Percentiles rank a stretch among this genome's conserved stretches.
These are phyloP conservation scores for Euschistus heros DNA, from an alignment of 1,140 invertebrate genomes.

Conservation along the genomic window DNA sequence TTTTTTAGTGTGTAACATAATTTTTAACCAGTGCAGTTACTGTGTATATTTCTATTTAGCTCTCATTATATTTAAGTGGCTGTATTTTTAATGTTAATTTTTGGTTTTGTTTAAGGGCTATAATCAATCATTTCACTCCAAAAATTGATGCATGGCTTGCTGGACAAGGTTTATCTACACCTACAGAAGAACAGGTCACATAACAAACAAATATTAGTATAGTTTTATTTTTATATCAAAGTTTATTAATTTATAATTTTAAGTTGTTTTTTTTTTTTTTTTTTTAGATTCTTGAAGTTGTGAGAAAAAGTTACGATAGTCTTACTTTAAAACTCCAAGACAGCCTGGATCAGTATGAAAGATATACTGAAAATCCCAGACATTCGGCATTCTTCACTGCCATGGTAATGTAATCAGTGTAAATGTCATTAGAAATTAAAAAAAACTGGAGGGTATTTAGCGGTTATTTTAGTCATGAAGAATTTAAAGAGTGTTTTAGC, in stretches of 20 bases:
- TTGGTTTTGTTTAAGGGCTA: conserved; percentile 66
- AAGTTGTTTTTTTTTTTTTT: conserved; percentile 9
- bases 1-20: too few species aligned
- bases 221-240: not conserved
- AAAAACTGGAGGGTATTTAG: too few species aligned
- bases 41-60: too few species aligned
- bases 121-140: conserved; percentile 90
- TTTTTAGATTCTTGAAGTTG: conserved; percentile 76
- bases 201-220: not conserved
- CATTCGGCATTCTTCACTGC: conserved; percentile 57
- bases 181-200: conserved; percentile 77
- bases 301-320: conserved; percentile 90
- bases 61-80: too few species aligned
- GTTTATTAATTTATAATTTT: conserved; percentile 17
- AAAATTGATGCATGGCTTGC: conserved; percentile 89
- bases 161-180: conserved; percentile 77
- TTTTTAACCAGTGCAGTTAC: too few species aligned
- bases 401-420: too few species aligned
- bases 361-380: conserved; percentile 69
- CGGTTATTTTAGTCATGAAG: too few species aligned
- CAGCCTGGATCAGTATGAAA: conserved; percentile 85
- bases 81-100: too few species aligned
- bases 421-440: too few species aligned
- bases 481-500: too few species aligned
- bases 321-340: conserved; percentile 91